Base-by-base conservation (phyloP, 2,888 invertebrate species). In the Raillietiella orientalis region DNA sequence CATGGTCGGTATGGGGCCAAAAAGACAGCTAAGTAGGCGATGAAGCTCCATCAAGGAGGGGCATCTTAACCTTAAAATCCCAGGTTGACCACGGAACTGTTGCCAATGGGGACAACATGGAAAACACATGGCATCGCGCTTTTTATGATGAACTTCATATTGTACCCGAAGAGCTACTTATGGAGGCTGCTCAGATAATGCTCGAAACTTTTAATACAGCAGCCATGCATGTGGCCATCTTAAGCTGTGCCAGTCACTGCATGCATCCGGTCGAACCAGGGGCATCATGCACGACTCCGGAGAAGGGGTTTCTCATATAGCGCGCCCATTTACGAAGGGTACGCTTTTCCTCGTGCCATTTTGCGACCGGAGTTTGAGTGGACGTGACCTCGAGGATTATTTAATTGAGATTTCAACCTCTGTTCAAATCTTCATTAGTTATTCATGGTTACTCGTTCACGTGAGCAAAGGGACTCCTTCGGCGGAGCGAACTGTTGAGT, bases 51-150 rank as follows among this genome's bases (percentile, higher is more conserved):
- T 41, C 41, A 36, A 49, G 46, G 37, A 36, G 48, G 31, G 49
- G 48, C 38, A 48, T 48, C 34, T 39, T 48, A 22, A 47, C 47
- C 32, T 35, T 49, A 32, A 49, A 49, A 35, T 50, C 50, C 38
- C 49, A 50, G 22, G 47, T 49, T 31, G 50, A 50, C 35, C 47
- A 50, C 37, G 48, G 48, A 31, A 47, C 49, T 37, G 45, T 49
- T 27, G 47, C 47, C 36, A 47, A 49, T 38, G 50, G 49, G 49
- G 46, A 48, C 30, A 48, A 48, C 33, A 50, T 52, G 51, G 50
- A 52, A 38, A 52, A 52, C 39, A 52, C 53, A 40, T 53, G 52
- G 51, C 52, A 51, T 36, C 52, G 52, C 38, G 48, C 50, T 34
- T 52, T 52, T 44, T 52, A 52, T 46, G 52, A 51, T 33, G 46